phyloP scores from a whole-genome alignment of 2,888 invertebrate species.

The Thera britannica region DNA sequence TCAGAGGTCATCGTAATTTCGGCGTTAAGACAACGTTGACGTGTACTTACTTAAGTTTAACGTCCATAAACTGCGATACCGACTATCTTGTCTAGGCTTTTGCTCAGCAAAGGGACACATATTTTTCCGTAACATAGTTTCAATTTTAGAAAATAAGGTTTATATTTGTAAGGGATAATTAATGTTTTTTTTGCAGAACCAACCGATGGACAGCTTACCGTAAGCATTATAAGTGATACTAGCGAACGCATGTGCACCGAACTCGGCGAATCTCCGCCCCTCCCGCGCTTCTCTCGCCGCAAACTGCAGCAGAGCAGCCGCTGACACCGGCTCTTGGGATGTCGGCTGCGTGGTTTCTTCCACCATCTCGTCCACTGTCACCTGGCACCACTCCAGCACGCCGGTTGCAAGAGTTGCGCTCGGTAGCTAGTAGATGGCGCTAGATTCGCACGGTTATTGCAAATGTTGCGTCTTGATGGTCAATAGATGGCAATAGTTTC shows the following conservation, averaged over 20 bases:
- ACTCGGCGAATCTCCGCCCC: conserved; percentile 71
- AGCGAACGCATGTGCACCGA: conserved; percentile 76
- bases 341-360: conserved; percentile 66
- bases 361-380: conserved; percentile 60
- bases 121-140: too few species aligned
- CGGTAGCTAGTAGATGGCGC: conserved; percentile 4
- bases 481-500: conserved; percentile 39
- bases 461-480: not conserved
- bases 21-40: too few species aligned
- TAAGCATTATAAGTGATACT: conserved; percentile 75
- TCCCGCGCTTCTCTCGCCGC: conserved; percentile 77
- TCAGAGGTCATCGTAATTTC: too few species aligned
- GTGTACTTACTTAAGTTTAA: too few species aligned
- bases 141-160: too few species aligned
- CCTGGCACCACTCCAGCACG: conserved; percentile 43
- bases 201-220: conserved; percentile 53
- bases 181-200: too few species aligned
- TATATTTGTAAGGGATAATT: too few species aligned
- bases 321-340: conserved; percentile 61
- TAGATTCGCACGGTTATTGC: not conserved
- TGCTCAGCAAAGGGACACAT: too few species aligned
- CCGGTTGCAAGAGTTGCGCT: conserved; percentile 6
- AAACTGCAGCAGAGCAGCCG: conserved; percentile 75
- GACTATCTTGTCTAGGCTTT: too few species aligned
- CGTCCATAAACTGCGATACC: too few species aligned